These are phyloP conservation scores for Oxycera nigricornis DNA, from an alignment of 2,888 invertebrate species.

Conservation along the genomic window DNA sequence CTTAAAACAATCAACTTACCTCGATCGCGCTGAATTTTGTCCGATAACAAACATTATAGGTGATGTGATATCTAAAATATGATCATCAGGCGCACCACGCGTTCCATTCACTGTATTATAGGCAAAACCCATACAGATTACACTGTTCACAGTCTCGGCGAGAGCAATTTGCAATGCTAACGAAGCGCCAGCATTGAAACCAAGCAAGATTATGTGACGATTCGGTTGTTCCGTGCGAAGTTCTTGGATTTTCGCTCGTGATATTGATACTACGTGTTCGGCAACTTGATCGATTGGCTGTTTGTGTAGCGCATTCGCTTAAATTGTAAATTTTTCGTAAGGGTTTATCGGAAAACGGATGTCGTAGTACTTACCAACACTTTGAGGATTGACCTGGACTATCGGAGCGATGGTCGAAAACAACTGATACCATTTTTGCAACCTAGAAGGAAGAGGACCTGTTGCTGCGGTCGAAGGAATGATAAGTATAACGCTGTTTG, in stretches of 20 bases:
- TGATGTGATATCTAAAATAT: constrained; percentile 72
- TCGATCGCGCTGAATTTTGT: constrained; percentile 71
- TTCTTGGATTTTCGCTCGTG: constrained; percentile 76
- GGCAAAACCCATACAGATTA: constrained; percentile 81
- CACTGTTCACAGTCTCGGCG: constrained; percentile 74
- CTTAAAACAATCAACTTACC: no score
- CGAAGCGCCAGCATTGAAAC: constrained; percentile 78
- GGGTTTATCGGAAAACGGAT: no score
- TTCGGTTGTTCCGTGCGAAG: constrained; percentile 71
- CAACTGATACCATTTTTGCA: constrained; percentile 74
- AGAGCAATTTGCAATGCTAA: constrained; percentile 78
- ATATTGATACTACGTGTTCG: constrained; percentile 71
- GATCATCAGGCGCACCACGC: constrained; percentile 79
- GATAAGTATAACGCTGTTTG: constrained; percentile 72
- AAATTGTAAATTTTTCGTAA: constrained; percentile 47
- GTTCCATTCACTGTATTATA: constrained; percentile 74
- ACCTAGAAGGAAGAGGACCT: constrained; percentile 63
- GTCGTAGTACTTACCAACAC: constrained; percentile 36
- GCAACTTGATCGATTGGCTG: constrained; percentile 63
- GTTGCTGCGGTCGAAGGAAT: constrained; percentile 67
- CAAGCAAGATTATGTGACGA: constrained; percentile 76
- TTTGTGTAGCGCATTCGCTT: constrained; percentile 55
- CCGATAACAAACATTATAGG: constrained; percentile 83
- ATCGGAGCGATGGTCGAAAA: constrained; percentile 74
- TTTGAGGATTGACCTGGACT: constrained; percentile 60